Evolutionary conservation across 2,797 vertebrate species (phyloP), one percentile per base, ranked within the genome.

Genomic region (Pipistrellus pipistrellus): DNA sequence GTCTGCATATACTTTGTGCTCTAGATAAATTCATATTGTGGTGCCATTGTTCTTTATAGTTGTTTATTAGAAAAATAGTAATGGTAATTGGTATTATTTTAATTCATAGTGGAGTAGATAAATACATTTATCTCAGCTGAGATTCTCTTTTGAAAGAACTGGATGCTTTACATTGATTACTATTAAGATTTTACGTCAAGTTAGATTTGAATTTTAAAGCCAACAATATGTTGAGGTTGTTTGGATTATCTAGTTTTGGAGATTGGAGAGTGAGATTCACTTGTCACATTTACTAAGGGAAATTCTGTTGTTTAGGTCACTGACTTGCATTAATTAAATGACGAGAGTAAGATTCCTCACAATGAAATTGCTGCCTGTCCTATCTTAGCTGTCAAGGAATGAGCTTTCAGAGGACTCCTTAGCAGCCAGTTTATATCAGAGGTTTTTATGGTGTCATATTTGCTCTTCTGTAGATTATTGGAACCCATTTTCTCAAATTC

Each of bases 201-300:
- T 91, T 81, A 85, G 51, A 75, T 76, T 89, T 86, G 51, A 76
- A 6, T 62, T 91, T 84, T 92, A 93, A 93, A 93, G 69, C 18
- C 62, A 80, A 32, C 0, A 4, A 21, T 89, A 25, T 89, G 6
- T 51, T 86, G 72, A 86, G 38, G 38, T 85, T 83, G n/a, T 88
- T 94, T 83, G 76, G 64, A 7, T 80, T 85, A 88, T 85, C 55
- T 66, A 83, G 71, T 53, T 75, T 95, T 62, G 48, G 91, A 89
- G 35, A 44, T 86, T 72, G 53, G 87, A 69, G 46, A 90, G 4
- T 44, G 35, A 64, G 68, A 88, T 91, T 92, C 64, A 86, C 86
- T 93, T 48, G 57, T 90, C 44, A 77, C 21, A 23, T 38, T 86
- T 64, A 85, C 23, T 94, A 82, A 93, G 15, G 77, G 66, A 62